phyloP scores from a whole-genome alignment of 2,113 vertebrate genomes.

The Morone chrysops region DNA sequence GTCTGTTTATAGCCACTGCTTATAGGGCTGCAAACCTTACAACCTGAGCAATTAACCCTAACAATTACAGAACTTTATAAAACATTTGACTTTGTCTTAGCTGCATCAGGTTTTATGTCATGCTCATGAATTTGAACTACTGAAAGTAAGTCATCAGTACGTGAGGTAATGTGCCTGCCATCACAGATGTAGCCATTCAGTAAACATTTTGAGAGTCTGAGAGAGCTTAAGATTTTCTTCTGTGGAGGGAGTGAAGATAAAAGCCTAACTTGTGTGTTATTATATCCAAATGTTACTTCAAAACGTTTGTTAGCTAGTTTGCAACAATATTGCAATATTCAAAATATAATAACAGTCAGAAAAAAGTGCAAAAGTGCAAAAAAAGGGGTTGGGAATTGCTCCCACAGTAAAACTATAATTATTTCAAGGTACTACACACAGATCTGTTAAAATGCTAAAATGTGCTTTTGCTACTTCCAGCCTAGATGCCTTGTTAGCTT shows the following conservation, averaged over 20 bases:
- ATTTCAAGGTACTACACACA: background rate
- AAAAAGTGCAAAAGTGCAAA: too few species aligned
- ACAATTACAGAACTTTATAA: background rate
- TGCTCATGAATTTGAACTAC: background rate
- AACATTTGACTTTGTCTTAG: background rate
- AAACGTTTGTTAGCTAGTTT: background rate
- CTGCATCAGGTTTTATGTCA: background rate
- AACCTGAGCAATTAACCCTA: background rate
- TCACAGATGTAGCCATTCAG: background rate
- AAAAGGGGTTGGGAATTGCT: background rate
- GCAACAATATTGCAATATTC: background rate
- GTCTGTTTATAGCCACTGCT: background rate
- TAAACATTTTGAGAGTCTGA: too few species aligned
- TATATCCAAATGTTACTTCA: background rate
- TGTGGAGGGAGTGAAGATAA: background rate
- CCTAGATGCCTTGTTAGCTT: constrained; percentile 8
- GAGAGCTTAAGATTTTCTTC: background rate
- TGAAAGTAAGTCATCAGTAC: background rate
- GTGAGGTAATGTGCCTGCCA: background rate
- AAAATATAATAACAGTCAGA: background rate
- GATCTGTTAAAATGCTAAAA: background rate
- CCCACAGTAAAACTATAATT: background rate
- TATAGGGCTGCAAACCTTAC: background rate
- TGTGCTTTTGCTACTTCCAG: background rate
- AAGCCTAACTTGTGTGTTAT: background rate